Conservation (phyloP, 2,888 invertebrate species). For the Drosophila atroscutellata region DNA sequence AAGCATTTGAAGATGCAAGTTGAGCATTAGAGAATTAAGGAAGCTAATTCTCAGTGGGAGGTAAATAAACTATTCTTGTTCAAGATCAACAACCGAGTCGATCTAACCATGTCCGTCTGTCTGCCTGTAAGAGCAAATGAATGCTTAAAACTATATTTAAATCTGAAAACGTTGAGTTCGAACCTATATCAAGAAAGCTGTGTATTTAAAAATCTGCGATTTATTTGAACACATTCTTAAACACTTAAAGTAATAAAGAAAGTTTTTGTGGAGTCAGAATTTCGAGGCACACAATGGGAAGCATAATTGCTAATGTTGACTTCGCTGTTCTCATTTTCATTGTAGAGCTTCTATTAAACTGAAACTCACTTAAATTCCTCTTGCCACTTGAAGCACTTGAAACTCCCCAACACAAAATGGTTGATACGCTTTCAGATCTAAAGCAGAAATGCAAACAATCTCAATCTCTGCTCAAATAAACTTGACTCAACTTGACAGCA, state of each 20-base stretch:
- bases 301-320: neutral
- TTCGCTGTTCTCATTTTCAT: neutral
- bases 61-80: neutral
- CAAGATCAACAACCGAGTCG: neutral
- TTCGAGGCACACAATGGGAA: neutral
- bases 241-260: neutral
- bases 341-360: neutral
- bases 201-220: neutral
- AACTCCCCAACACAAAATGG: neutral
- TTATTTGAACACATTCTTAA: neutral
- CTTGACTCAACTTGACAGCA: slow-evolving; percentile 28
- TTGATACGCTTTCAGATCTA: slow-evolving; percentile 9
- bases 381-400: slow-evolving; percentile 15
- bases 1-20: neutral
- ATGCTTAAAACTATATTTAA: too few species aligned
- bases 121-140: neutral
- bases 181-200: neutral
- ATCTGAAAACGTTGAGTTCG: neutral
- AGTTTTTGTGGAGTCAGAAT: neutral
- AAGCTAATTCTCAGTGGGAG: neutral
- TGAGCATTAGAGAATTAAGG: neutral
- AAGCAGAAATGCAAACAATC: slow-evolving; percentile 7
- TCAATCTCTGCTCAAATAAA: slow-evolving; percentile 20
- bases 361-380: neutral
- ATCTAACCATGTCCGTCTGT: neutral